Evolutionary conservation across 1,140 invertebrate species (phyloP).

Genomic region (Geopemphigus sp.): DNA sequence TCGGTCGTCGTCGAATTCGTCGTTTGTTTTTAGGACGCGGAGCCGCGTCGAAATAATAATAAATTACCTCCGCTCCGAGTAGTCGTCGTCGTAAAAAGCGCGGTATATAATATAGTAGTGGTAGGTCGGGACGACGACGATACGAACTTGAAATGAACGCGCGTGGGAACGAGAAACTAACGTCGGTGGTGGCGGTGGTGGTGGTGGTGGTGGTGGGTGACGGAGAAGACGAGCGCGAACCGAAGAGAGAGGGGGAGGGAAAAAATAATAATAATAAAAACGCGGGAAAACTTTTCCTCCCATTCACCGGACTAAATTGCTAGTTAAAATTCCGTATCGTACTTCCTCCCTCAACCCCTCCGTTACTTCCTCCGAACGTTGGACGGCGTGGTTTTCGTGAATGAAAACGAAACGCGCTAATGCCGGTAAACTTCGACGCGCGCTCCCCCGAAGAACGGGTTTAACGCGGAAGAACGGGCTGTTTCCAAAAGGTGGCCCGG

Average conservation of each 20-base stretch:
- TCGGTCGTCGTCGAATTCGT: constrained; percentile 22
- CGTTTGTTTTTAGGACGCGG: constrained; percentile 30
- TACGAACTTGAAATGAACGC: constrained; percentile 39
- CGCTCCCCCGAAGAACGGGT: no score
- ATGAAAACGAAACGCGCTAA: no score
- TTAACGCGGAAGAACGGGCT: no score
- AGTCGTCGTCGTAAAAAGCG: neutral
- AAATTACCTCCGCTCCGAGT: constrained; percentile 15
- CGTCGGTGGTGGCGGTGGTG: neutral
- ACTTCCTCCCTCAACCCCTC: no score
- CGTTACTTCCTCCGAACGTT: no score
- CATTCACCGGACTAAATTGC: constrained; percentile 45
- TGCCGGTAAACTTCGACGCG: no score
- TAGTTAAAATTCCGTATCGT: constrained; percentile 46
- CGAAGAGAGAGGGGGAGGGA: no score
- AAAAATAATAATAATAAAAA: constrained; percentile 49
- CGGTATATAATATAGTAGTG: constrained; percentile 30
- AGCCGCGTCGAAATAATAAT: constrained; percentile 43
- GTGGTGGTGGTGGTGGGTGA: neutral
- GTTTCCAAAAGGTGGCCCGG: no score
- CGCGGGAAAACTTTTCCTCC: constrained; percentile 43
- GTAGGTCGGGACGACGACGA: constrained; percentile 30
- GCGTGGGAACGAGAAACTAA: neutral
- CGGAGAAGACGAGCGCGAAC: no score
- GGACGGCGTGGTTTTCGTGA: no score